These are phyloP conservation scores for Pogonomyrmex californicus DNA, from an alignment of 1,140 invertebrate species.

Conservation along the genomic window DNA sequence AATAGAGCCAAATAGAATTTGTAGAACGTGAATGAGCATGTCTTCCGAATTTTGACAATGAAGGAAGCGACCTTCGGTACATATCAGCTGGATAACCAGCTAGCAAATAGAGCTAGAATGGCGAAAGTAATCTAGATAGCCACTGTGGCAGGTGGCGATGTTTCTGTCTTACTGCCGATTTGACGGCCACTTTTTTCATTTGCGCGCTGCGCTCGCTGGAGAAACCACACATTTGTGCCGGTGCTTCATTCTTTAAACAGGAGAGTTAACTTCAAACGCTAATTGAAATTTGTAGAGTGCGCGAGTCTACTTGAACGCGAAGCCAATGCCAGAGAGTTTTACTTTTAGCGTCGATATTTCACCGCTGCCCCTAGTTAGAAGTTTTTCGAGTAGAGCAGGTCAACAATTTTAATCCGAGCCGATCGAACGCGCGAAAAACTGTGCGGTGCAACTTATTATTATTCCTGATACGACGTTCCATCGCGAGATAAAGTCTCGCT, in stretches of 20 bases:
- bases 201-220: background rate
- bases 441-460: constrained; percentile 2
- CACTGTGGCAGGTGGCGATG: background rate
- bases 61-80: background rate
- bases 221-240: constrained; percentile 20
- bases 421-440: constrained; percentile 1
- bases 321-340: constrained; percentile 33
- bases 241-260: constrained; percentile 32
- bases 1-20: background rate
- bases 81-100: background rate
- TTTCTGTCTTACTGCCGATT: constrained; percentile 13
- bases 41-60: background rate
- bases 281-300: constrained; percentile 52
- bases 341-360: constrained; percentile 47
- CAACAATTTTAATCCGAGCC: constrained; percentile 45
- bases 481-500: constrained; percentile 25
- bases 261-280: constrained; percentile 42
- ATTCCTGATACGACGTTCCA: constrained; percentile 7
- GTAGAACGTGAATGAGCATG: background rate
- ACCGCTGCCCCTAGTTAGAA: constrained; percentile 19
- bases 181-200: constrained; percentile 30
- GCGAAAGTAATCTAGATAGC: constrained; percentile 18
- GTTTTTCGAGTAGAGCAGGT: constrained; percentile 21
- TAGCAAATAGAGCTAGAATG: constrained; percentile 7
- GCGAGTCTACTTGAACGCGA: constrained; percentile 30